Evolutionary conservation across 2,113 vertebrate species (phyloP).

Genomic region (Pachycephala philippinensis): DNA sequence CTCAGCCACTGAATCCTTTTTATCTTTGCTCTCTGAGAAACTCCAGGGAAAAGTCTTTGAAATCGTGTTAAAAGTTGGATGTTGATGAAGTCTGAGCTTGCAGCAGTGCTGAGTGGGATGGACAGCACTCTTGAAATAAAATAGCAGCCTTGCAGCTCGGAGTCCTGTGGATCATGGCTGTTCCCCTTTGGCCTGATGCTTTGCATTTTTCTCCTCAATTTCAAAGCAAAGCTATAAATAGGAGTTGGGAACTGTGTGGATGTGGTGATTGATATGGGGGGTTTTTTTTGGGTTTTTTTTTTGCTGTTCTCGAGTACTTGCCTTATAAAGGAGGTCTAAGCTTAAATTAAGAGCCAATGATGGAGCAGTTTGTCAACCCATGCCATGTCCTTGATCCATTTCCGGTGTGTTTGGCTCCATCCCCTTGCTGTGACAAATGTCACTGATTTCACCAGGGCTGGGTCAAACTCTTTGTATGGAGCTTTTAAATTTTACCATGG

Average conservation of each 20-base stretch:
- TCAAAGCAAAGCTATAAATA: conserved; percentile 23
- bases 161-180: not conserved
- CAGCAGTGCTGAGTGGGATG: not conserved
- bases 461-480: not conserved
- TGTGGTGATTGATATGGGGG: not conserved
- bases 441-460: not conserved
- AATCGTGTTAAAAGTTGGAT: not conserved
- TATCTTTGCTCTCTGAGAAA: not conserved
- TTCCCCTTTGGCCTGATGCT: not conserved
- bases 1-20: not conserved
- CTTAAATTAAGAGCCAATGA: conserved; percentile 2
- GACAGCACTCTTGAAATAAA: not conserved
- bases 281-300: not conserved
- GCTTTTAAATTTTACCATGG: not conserved
- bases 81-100: not conserved
- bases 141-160: not conserved
- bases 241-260: not conserved
- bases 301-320: not conserved
- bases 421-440: not conserved
- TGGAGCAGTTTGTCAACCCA: not conserved
- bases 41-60: not conserved
- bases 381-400: not conserved
- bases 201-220: conserved; percentile 2
- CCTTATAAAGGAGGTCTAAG: not conserved
- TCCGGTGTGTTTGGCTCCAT: not conserved